Conservation (phyloP, 2,888 invertebrate species). For the Ophion ellenae region DNA sequence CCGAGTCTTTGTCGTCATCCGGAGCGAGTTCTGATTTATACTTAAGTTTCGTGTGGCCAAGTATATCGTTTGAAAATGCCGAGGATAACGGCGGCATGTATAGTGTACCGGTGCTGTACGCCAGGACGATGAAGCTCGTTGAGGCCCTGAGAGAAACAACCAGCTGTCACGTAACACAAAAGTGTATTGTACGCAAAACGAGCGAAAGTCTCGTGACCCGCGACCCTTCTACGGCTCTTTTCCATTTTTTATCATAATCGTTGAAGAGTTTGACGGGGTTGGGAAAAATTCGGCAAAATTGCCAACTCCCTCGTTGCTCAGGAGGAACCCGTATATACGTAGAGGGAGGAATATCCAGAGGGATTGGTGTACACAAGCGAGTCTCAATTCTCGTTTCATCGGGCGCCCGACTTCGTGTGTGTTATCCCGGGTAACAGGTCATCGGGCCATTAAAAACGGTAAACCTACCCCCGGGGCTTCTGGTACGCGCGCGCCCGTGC, state of each 20-base stretch:
- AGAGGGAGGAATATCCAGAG: constrained; percentile 41
- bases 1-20: constrained; percentile 53
- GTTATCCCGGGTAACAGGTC: constrained; percentile 69
- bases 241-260: constrained; percentile 39
- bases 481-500: constrained; percentile 24
- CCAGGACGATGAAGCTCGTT: constrained; percentile 45
- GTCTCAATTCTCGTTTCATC: constrained; percentile 66
- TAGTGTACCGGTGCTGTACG: constrained; percentile 23
- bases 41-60: constrained; percentile 59
- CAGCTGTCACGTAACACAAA: constrained; percentile 61
- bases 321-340: constrained; percentile 9
- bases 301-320: neutral
- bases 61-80: constrained; percentile 61
- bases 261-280: constrained; percentile 24
- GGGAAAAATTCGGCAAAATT: constrained; percentile 39
- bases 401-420: constrained; percentile 29
- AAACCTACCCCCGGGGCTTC: constrained; percentile 62
- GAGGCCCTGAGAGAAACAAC: constrained; percentile 55
- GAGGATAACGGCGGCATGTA: constrained; percentile 10
- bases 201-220: constrained; percentile 38
- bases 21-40: constrained; percentile 58
- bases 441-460: constrained; percentile 71
- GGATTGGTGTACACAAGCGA: constrained; percentile 54
- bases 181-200: constrained; percentile 11
- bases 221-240: neutral